Evolutionary conservation across 2,888 invertebrate genomes (phyloP), one percentile per base, ranked within the genome.

Genomic region (Metellina segmentata): DNA sequence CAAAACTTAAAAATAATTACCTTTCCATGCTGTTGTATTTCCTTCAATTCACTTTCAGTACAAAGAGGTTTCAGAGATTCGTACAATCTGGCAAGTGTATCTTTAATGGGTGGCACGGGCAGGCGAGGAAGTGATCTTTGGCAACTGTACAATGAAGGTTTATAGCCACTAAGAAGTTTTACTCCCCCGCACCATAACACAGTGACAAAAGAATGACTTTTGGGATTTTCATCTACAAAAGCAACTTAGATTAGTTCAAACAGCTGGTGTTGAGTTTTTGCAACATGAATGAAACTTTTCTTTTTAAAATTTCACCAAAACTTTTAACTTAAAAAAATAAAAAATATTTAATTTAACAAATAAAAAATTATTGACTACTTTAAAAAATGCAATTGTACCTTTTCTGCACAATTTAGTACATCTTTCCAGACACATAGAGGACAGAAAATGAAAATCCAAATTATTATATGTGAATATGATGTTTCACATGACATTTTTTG

Each of bases 101-200:
- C 95, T 74, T 95, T 95, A 7, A 96, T 94, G 20, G 95, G 94
- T 52, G 96, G 96, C 34, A 96, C 95, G 53, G 96, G 96, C 88
- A 96, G 94, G 93, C 96, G 95, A 20, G 96, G 96, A 51, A 96
- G 94, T n/a, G 96, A 95, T 49, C 95, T 95, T 94, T 96, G 96
- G 94, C 96, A 96, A 92, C 96, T 96, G 94, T 96, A 95, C 72
- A 96, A 94, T 92, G 95, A 95, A 19, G 96, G 96, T 85, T 95
- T 95, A 89, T 95, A 95, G 4, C 95, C 95, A 61, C 95, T 95
- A 92, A 96, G 95, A 93, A 96, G 93, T 91, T 95, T 95, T 9
- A 96, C 95, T 61, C 95, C 93, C 6, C 94, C 94, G 94, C 95
- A 95, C 95, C 95, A 95, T 6, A 95, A 9, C 34, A 94, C 93